Conservation (phyloP, 2,113 vertebrate species). For the mouse (Mus musculus) region DNA sequence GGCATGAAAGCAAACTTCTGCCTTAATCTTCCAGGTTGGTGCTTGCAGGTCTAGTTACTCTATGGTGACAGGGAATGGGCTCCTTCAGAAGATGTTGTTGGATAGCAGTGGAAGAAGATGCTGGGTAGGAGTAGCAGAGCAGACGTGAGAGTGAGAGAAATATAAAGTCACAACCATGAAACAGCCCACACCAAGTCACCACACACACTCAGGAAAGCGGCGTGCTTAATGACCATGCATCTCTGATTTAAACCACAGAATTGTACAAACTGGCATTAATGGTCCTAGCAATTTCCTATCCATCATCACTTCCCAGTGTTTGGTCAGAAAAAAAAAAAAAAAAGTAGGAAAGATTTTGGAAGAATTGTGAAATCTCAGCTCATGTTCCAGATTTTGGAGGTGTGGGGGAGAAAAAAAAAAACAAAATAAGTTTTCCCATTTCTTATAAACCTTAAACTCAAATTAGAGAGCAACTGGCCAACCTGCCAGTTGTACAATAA, state of each 20-base stretch:
- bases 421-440: neutral
- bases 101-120: no score
- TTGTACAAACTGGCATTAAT: neutral
- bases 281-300: neutral
- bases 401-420: neutral
- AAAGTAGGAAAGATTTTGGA: neutral
- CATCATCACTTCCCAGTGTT: neutral
- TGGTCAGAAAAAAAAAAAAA: conserved; percentile 34
- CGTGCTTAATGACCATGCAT: neutral
- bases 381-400: neutral
- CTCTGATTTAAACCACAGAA: conserved; percentile 21
- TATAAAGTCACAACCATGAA: neutral
- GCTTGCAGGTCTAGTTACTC: neutral
- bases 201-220: neutral
- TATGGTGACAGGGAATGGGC: neutral
- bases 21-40: neutral
- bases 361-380: conserved; percentile 39
- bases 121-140: no score
- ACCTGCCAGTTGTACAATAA: neutral
- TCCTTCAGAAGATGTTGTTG: neutral
- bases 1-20: neutral
- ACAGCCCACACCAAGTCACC: neutral
- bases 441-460: neutral
- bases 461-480: neutral
- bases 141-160: neutral